phyloP scores from a whole-genome alignment of 2,888 invertebrate genomes.

The Tenthredo mesomela region DNA sequence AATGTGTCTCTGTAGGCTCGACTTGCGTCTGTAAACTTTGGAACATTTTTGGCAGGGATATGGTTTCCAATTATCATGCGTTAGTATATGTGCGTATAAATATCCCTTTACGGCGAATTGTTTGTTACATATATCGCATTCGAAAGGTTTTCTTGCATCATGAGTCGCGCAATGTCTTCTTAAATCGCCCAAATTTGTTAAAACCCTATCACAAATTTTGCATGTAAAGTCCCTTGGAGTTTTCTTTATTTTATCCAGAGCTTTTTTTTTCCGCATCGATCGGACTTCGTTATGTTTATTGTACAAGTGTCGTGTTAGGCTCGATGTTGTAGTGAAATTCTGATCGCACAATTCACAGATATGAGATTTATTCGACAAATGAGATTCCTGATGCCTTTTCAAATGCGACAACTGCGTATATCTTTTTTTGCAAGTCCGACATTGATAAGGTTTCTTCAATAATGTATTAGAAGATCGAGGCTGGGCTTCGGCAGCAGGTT shows the following conservation, averaged over 20 bases:
- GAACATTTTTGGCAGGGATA: conserved; percentile 6
- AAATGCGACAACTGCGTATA: conserved; percentile 12
- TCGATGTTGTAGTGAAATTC: conserved; percentile 19
- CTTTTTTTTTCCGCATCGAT: neutral
- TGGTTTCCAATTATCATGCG: conserved; percentile 36
- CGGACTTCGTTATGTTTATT: neutral
- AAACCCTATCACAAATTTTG: conserved; percentile 12
- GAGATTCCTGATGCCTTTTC: conserved; percentile 25
- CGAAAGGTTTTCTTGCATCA: conserved; percentile 23
- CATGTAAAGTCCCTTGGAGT: neutral
- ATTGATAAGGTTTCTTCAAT: neutral
- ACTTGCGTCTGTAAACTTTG: conserved; percentile 26
- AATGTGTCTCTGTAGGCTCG: conserved; percentile 40
- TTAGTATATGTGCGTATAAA: conserved; percentile 33
- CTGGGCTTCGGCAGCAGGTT: neutral
- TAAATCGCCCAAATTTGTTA: neutral
- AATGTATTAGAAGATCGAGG: neutral
- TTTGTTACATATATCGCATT: conserved; percentile 42
- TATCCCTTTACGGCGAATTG: conserved; percentile 24
- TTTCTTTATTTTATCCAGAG: neutral
- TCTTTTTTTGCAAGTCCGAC: conserved; percentile 8
- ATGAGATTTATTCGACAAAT: neutral
- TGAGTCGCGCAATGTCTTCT: conserved; percentile 21
- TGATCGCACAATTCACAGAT: neutral
- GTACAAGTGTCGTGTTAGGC: conserved; percentile 12